Evolutionary conservation across 2,113 vertebrate genomes (phyloP), one percentile per base, ranked within the genome.

Genomic region (Scopus umbretta): DNA sequence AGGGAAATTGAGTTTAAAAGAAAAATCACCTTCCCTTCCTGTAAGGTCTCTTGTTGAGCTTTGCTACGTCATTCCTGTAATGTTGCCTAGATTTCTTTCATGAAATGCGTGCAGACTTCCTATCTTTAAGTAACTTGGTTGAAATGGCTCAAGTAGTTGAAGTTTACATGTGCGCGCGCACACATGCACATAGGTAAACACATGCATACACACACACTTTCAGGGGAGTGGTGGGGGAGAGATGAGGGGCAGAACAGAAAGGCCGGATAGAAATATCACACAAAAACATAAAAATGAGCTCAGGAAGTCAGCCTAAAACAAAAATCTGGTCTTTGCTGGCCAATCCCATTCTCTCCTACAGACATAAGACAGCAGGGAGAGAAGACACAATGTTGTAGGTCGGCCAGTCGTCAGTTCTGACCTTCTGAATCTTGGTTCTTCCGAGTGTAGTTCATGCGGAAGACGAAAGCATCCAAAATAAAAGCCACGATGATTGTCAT

Each of bases 401-500:
- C 7, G 52, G 47, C 4, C 63, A 71, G 8, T 16, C 26, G 52
- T 8, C 1, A 71, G 36, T 17, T 89, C 98, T 97, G 96, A 95
- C 99, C 99, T 97, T 99, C 98, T 2, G 98, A 98, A 76, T 99
- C 99, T 91, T 98, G 98, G 98, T 98, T 99, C 98, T 99, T 99
- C 78, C 99, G 99, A 87, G 98, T 99, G 97, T 99, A 99, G 98
- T 99, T 99, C 99, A 99, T 99, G 32, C 99, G 99, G 97, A 99
- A 99, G 80, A 99, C 99, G 12, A 99, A 99, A 2, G 99, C 99
- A 58, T 99, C 99, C 49, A 99, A 97, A 94, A 99, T 99, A 95
- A 99, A 99, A 49, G 99, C 99, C 53, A 99, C 99, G 0, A 99
- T 99, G 80, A 99, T 99, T 2, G 99, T 99, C 99, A 99, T 99